Evolutionary conservation across 2,113 vertebrate genomes (phyloP).

Genomic region (Raja brachyura): DNA sequence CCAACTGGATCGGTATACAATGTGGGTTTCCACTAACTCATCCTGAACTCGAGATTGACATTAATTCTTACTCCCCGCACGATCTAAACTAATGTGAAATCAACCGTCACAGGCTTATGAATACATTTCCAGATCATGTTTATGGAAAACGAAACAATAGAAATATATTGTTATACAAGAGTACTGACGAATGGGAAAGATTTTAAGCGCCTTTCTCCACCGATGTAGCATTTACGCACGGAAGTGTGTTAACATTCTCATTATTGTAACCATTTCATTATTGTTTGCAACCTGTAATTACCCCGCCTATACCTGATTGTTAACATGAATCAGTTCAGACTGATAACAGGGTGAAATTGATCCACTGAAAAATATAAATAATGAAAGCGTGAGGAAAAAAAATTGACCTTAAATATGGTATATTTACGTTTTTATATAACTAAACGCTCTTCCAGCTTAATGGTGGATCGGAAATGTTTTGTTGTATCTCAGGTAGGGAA

Average conservation of each 20-base stretch:
- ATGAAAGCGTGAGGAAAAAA: neutral
- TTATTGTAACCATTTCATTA: neutral
- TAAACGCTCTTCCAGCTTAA: neutral
- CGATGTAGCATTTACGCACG: neutral
- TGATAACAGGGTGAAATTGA: neutral
- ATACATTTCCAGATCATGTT: neutral
- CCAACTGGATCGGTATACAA: neutral
- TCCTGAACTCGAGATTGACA: neutral
- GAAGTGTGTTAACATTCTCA: neutral
- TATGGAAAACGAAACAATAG: neutral
- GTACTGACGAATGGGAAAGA: neutral
- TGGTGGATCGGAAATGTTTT: neutral
- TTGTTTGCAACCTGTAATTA: slow-evolving; percentile 24
- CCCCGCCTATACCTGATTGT: neutral
- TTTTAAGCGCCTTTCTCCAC: neutral
- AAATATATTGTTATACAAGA: neutral
- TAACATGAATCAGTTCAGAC: neutral
- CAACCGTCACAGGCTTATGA: neutral
- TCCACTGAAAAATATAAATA: neutral
- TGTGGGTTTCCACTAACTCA: neutral
- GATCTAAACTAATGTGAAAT: too few relatives aligned
- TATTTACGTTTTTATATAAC: neutral
- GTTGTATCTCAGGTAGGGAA: neutral
- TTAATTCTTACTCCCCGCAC: too few relatives aligned
- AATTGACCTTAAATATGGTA: too few relatives aligned